Percentiles rank a stretch among this genome's conserved stretches.
Conservation (phyloP, 2,113 vertebrate genomes). For the Istiophorus platypterus region DNA sequence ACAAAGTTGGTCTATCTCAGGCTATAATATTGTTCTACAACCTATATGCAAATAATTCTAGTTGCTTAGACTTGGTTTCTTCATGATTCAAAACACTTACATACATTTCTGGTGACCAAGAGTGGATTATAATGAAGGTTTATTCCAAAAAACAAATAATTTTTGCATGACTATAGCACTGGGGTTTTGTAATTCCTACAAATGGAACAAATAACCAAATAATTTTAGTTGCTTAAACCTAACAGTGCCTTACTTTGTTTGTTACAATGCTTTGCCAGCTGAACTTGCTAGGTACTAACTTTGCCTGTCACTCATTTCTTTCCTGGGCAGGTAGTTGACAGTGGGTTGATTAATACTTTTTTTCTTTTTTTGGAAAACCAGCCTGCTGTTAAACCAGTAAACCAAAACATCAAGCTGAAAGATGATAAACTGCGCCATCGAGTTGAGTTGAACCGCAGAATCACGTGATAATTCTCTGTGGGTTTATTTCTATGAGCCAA, state of each 20-base stretch:
- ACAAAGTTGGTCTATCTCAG: not conserved
- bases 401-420: not conserved
- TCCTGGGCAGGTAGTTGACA: too few relatives aligned
- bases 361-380: not conserved
- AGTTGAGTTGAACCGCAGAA: not conserved
- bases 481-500: too few relatives aligned
- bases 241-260: not conserved
- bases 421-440: not conserved
- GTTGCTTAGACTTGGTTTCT: too few relatives aligned
- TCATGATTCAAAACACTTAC: too few relatives aligned
- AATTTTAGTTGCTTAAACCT: not conserved
- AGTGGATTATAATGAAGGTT: too few relatives aligned
- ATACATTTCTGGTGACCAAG: too few relatives aligned
- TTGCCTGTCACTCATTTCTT: too few relatives aligned
- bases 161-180: not conserved
- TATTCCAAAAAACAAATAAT: too few relatives aligned
- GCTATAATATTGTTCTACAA: not conserved
- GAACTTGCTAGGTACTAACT: too few relatives aligned
- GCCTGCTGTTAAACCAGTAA: not conserved
- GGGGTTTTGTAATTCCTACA: not conserved
- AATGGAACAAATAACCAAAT: not conserved
- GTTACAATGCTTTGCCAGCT: not conserved
- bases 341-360: not conserved
- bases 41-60: not conserved
- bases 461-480: not conserved